A percentile compares a stretch with the other conserved stretches of the same genome.
Conservation (phyloP, 2,113 vertebrate genomes). For the Pandion haliaetus region DNA sequence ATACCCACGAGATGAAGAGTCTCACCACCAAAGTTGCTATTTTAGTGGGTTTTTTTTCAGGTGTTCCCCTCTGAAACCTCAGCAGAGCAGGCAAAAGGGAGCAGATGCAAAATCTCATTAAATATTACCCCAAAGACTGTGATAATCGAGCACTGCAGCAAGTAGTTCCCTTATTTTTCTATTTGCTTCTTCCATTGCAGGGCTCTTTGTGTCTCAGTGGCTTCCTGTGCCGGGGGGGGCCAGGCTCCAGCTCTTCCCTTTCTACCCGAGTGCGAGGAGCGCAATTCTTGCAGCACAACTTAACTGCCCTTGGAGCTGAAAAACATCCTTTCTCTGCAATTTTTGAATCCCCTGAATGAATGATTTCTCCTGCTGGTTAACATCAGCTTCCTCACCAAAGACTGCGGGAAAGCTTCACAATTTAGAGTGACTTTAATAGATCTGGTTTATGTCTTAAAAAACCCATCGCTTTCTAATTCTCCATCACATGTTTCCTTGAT, state of each 20-base stretch:
- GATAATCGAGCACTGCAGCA: background rate
- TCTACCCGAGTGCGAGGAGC: background rate
- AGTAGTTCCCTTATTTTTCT: slow-evolving; percentile 6
- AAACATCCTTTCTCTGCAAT: slow-evolving; percentile 39
- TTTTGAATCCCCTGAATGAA: background rate
- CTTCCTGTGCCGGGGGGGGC: slow-evolving; percentile 28
- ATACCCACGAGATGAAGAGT: background rate
- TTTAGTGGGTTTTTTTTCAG: background rate
- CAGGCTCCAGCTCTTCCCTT: slow-evolving; percentile 12
- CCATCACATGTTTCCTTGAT: slow-evolving; percentile 25
- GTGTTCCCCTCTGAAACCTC: background rate
- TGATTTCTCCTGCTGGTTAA: slow-evolving; percentile 22
- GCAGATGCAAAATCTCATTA: background rate
- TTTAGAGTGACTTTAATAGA: background rate
- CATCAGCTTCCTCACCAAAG: slow-evolving; percentile 17
- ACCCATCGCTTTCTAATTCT: slow-evolving; percentile 21
- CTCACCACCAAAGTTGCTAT: background rate
- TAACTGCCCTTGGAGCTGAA: slow-evolving; percentile 13
- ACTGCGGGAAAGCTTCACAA: slow-evolving; percentile 36
- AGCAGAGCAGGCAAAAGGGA: background rate
- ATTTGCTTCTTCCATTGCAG: background rate
- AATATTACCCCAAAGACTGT: background rate
- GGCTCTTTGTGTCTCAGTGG: slow-evolving; percentile 36
- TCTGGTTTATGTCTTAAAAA: slow-evolving; percentile 46
- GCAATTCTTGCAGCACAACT: background rate